Evolutionary conservation across 2,888 invertebrate genomes (phyloP).

Genomic region (Macaria notata): DNA sequence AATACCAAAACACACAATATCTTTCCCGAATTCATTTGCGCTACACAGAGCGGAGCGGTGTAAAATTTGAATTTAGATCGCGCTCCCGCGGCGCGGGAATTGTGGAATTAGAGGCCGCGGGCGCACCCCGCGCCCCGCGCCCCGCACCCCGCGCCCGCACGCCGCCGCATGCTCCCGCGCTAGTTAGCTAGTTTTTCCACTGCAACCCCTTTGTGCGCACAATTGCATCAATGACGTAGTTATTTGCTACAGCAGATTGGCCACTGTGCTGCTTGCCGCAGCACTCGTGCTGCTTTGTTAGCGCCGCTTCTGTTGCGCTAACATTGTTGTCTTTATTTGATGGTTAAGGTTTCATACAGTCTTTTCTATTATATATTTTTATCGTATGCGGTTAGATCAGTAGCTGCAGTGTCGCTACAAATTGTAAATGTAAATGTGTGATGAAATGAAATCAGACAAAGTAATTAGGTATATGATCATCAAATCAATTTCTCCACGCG

Average conservation of each 20-base stretch:
- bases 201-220: conserved; percentile 69
- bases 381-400: no score
- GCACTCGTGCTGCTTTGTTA: neutral
- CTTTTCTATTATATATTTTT: no score
- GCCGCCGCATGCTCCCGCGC: conserved; percentile 45
- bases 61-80: conserved; percentile 73
- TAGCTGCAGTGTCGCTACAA: no score
- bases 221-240: conserved; percentile 67
- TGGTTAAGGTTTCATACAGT: no score
- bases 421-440: no score
- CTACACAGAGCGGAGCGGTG: conserved; percentile 14
- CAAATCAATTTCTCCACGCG: no score
- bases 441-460: no score
- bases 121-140: conserved; percentile 50
- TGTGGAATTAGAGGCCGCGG: conserved; percentile 70
- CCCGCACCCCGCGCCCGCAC: conserved; percentile 33
- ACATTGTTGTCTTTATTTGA: no score
- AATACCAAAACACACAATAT: conserved; percentile 21
- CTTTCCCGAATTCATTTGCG: conserved; percentile 24
- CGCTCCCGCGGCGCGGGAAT: conserved; percentile 66
- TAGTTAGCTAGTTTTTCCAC: conserved; percentile 78
- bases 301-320: no score
- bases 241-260: conserved; percentile 54
- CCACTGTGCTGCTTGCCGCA: conserved; percentile 2
- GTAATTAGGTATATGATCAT: no score